Conservation (phyloP, 2,113 vertebrate genomes). For the Gavia stellata region DNA sequence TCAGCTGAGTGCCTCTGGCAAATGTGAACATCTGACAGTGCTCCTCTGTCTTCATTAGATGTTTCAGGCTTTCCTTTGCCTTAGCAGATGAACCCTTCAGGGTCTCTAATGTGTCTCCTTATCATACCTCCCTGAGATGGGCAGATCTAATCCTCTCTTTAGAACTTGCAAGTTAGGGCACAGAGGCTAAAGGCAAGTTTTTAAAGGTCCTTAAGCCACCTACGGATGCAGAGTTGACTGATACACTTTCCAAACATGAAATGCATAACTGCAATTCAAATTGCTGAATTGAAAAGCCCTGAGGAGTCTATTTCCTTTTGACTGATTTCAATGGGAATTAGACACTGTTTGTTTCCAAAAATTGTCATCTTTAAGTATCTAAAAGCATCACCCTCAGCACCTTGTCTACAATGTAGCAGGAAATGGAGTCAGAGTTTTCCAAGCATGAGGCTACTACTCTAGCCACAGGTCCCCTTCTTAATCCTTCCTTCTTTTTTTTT, state of each 20-base stretch:
- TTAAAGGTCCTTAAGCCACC: not conserved
- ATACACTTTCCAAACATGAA: not conserved
- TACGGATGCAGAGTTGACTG: not conserved
- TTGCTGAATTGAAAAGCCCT: not conserved
- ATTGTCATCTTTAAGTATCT: not conserved
- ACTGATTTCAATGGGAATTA: conserved; percentile 28
- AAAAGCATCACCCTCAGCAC: not conserved
- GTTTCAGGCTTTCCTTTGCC: not conserved
- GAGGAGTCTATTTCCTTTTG: not conserved
- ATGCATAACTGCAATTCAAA: not conserved
- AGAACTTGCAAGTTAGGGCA: not conserved
- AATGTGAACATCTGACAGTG: not conserved
- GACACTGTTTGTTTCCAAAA: conserved; percentile 37
- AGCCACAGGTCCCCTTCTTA: not conserved
- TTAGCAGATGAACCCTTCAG: not conserved
- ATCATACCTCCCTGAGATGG: not conserved
- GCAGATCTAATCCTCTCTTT: not conserved
- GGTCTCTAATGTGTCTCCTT: not conserved
- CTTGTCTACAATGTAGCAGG: not conserved
- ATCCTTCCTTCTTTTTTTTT: not conserved
- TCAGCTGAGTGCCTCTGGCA: not conserved
- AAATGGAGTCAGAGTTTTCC: not conserved
- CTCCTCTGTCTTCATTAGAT: not conserved
- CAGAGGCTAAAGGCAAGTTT: not conserved
- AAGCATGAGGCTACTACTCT: not conserved